Evolutionary conservation across 2,113 vertebrate genomes (phyloP).

Genomic region (Anarrhichthys ocellatus): DNA sequence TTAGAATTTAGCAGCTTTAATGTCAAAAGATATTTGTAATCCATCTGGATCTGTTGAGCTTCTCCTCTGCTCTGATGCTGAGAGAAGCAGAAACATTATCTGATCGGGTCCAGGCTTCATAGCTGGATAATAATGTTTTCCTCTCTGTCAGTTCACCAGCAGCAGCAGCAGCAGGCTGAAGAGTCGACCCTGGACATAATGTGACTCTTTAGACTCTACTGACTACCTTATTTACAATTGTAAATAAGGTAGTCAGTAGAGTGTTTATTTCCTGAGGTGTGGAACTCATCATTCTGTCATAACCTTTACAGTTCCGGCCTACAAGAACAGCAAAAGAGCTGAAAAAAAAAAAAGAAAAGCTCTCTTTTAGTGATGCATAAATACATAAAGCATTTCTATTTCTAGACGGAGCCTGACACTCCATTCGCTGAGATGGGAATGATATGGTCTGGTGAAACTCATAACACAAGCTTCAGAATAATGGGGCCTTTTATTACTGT

Average conservation of each 20-base stretch:
- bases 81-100: constrained; percentile 22
- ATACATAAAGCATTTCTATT: constrained; percentile 12
- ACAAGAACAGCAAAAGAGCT: not conserved
- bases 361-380: not conserved
- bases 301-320: not conserved
- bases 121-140: not conserved
- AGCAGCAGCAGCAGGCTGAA: constrained; percentile 12
- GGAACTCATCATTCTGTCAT: constrained; percentile 13
- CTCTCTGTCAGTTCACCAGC: not conserved
- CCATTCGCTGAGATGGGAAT: not conserved
- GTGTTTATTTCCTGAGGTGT: constrained; percentile 18
- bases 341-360: constrained; percentile 9
- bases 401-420: not conserved
- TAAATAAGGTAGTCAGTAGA: too few relatives aligned
- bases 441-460: constrained; percentile 11
- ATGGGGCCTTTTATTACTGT: not conserved
- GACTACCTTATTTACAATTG: constrained; percentile 7
- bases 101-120: constrained; percentile 2
- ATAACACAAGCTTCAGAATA: not conserved
- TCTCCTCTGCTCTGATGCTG: not conserved
- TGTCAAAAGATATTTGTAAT: not conserved
- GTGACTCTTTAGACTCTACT: constrained; percentile 13
- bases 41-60: not conserved
- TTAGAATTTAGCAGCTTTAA: too few relatives aligned
- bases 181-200: constrained; percentile 35